A percentile compares a stretch with the other conserved stretches of the same genome.
These are phyloP conservation scores for Dolichomitus sp. DNA, from an alignment of 2,888 invertebrate genomes.

Conservation along the genomic window DNA sequence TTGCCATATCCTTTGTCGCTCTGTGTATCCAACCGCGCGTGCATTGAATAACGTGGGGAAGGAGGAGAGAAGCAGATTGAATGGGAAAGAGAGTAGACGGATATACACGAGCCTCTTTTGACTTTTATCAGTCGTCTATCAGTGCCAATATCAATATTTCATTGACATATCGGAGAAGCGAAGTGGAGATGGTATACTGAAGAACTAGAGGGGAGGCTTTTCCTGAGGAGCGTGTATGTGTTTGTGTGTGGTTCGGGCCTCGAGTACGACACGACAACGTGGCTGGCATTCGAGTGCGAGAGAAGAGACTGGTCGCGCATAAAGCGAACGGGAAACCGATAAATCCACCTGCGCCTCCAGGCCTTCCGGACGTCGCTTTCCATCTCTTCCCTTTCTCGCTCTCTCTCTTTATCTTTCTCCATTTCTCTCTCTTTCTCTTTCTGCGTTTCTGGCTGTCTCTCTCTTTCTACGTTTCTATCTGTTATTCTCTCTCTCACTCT, in stretches of 20 bases:
- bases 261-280: constrained; percentile 53
- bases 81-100: constrained; percentile 63
- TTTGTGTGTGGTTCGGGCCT: constrained; percentile 44
- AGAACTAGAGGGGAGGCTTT: constrained; percentile 24
- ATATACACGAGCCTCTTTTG: constrained; percentile 34
- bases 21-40: constrained; percentile 19
- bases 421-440: constrained; percentile 8
- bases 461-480: constrained; percentile 3
- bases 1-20: constrained; percentile 40
- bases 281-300: constrained; percentile 40
- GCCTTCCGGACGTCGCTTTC: constrained; percentile 61
- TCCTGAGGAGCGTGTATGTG: constrained; percentile 44
- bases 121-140: constrained; percentile 56
- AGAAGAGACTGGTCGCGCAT: constrained; percentile 56
- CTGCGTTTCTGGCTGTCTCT: constrained; percentile 5
- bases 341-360: constrained; percentile 66
- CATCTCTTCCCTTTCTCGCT: constrained; percentile 4
- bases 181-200: constrained; percentile 16
- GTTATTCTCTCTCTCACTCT: constrained; percentile 14
- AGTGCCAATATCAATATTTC: constrained; percentile 74
- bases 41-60: constrained; percentile 60
- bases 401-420: neutral
- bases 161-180: constrained; percentile 62
- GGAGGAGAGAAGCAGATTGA: constrained; percentile 42
- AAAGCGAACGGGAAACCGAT: constrained; percentile 69